Percentiles rank a stretch among this genome's conserved stretches.
phyloP scores from a whole-genome alignment of 2,797 vertebrate species.

The Hirundo rustica region DNA sequence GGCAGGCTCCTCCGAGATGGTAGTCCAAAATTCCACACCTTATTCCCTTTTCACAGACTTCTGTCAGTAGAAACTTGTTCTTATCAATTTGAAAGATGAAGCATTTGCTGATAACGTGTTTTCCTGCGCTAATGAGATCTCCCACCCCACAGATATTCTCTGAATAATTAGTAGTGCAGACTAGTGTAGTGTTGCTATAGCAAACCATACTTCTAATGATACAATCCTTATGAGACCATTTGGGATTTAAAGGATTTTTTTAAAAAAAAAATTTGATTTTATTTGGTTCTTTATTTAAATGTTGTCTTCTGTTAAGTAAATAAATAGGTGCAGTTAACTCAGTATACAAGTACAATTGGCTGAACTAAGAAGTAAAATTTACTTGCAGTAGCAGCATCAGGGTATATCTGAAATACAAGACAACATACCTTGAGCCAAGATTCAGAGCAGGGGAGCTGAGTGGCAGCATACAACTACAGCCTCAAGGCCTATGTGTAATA shows the following conservation, averaged over 20 bases:
- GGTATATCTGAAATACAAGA: not conserved
- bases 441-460: not conserved
- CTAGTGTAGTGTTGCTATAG: not conserved
- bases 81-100: not conserved
- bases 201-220: not conserved
- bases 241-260: not conserved
- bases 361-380: not conserved
- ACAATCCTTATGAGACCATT: not conserved
- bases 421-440: not conserved
- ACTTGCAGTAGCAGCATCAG: not conserved
- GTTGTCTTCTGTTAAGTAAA: not conserved
- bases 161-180: not conserved
- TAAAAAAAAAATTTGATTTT: not conserved
- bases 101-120: not conserved
- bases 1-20: not conserved
- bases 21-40: not conserved
- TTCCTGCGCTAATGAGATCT: not conserved
- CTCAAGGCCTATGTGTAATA: not conserved
- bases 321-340: not conserved
- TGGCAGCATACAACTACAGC: not conserved
- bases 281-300: not conserved
- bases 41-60: not conserved
- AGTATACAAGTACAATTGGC: not conserved
- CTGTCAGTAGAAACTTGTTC: not conserved
- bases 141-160: not conserved